Base-by-base conservation (phyloP, 1,140 invertebrate species). In the Calliopsis andreniformis region DNA sequence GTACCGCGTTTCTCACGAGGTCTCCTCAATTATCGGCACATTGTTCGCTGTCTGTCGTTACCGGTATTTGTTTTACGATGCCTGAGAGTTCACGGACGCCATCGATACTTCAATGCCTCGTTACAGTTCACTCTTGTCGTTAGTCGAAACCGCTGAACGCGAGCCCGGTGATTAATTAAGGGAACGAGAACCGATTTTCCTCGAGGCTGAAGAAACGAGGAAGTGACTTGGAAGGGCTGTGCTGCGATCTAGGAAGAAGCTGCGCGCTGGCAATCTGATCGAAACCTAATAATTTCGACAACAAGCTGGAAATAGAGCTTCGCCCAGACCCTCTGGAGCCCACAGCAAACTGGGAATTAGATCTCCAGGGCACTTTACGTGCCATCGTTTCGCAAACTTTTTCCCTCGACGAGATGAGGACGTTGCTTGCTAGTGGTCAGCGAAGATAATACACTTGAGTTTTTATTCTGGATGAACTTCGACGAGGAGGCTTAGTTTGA, bases 121-220 rank as follows among this genome's bases (percentile, higher is more conserved):
- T 69, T 69, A 69, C 28, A 58, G 59, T 32, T 66, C n/a, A 30
- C 12, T 18, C 30, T 20, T 55, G 64, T 47, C 66, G 51, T 56
- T 43, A 68, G 35, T 3, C 47, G 51, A 68, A 55, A 68, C 25
- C 32, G 25, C 25, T 43, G 35, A 68, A 42, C 66, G 51, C 35
- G 35, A 32, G n/a, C 3, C 56, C 3, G 5, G 51, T 20, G 43
- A 61, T 71, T 71, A 71, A 62, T 62, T 62, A 62, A 32, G 20
- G n/a, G 55, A 14, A 28, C 43, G 18, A 16, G 16, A 16, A n/a
- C n/a, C 16, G 28, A 62, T 62, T 39, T 45, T 30, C 56, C 56
- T 49, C 20, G 10, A 6, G 16, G 43, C 18, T 4, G 30, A 16
- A 49, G 68, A 49, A 71, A 63, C 58, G 18, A 63, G 56, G 69